Base-by-base conservation (phyloP, 2,888 invertebrate species). In the Eilema sororculum region DNA sequence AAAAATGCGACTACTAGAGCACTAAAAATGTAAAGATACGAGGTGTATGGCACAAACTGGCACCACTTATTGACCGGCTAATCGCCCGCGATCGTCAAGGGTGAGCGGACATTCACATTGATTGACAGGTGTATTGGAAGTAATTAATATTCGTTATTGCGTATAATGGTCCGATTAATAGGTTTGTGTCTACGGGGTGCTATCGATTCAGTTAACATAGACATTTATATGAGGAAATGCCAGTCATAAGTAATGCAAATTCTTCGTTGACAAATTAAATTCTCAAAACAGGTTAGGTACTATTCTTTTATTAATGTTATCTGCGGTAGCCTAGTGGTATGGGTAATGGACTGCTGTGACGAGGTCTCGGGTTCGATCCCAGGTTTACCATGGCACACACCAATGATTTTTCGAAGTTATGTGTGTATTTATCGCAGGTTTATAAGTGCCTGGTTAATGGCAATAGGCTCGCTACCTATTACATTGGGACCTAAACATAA, bases 41-140 rank as follows among this genome's bases (percentile, higher is more conserved):
- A 33, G 67, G 87, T 77, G 80, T 80, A 79, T 72, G 86, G 89
- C 75, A 87, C 87, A 37, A 75, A 69, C 79, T 75, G 89, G 87
- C 76, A 89, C 89, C 80, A 81, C 72, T 67, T 88, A 89, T 89
- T 88, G 87, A 89, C 89, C 85, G 85, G 67, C 70, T 75, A 79
- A 72, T 63, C 76, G 80, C 73, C 79, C 77, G 61, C 73, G 76
- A 69, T 78, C 73, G 75, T 75, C 77, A 83, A 60, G 85, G 78
- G 75, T 79, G 78, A 77, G 69, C 74, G 77, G 81, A 76, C 77
- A 74, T 73, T 77, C 62, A 57, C 57, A 72, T 79, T 68, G 64
- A 69, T 74, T 76, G 61, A 64, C 74, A 80, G 78, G 82, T 82
- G 80, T 75, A 80, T 74, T 65, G n/a, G 70, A 28, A 59, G 64